phyloP scores from a whole-genome alignment of 2,113 vertebrate species.

The Coptodon rendalli region DNA sequence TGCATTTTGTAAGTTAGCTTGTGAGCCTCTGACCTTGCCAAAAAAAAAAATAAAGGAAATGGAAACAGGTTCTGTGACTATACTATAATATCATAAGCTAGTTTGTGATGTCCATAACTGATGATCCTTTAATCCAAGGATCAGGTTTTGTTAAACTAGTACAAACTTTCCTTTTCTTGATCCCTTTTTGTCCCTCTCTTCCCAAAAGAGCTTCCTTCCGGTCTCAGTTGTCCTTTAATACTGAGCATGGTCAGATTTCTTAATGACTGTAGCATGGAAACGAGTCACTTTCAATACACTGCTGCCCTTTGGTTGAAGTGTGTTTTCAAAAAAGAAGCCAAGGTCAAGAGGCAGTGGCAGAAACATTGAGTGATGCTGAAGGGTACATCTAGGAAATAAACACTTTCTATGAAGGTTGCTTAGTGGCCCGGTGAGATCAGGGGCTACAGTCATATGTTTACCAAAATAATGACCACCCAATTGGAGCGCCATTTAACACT shows the following conservation, averaged over 20 bases:
- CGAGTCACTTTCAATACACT: not conserved
- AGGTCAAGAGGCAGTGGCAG: slow-evolving; percentile 27
- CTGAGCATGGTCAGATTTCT: not conserved
- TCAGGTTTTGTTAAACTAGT: not conserved
- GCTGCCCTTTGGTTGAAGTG: not conserved
- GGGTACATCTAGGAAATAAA: slow-evolving; percentile 18
- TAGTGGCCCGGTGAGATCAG: not conserved
- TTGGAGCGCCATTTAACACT: slow-evolving; percentile 9
- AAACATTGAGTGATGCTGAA: not conserved
- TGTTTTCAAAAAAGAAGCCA: slow-evolving; percentile 15
- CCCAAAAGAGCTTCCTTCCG: not conserved
- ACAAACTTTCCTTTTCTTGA: not conserved
- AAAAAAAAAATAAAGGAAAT: not conserved
- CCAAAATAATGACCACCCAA: slow-evolving; percentile 53
- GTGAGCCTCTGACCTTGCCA: not conserved
- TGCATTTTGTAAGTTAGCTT: not conserved
- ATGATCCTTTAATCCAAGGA: not conserved
- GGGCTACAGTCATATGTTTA: not conserved
- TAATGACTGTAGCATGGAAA: slow-evolving; percentile 20
- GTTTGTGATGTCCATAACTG: not conserved
- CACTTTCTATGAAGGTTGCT: slow-evolving; percentile 11
- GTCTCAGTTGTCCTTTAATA: slow-evolving; percentile 1
- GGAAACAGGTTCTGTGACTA: not conserved
- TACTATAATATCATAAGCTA: not conserved
- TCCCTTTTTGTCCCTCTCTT: not conserved